A percentile compares a stretch with the other conserved stretches of the same genome.
These are phyloP conservation scores for Scelioninae gen. 2 DNA, from an alignment of 2,888 invertebrate species.

Conservation along the genomic window DNA sequence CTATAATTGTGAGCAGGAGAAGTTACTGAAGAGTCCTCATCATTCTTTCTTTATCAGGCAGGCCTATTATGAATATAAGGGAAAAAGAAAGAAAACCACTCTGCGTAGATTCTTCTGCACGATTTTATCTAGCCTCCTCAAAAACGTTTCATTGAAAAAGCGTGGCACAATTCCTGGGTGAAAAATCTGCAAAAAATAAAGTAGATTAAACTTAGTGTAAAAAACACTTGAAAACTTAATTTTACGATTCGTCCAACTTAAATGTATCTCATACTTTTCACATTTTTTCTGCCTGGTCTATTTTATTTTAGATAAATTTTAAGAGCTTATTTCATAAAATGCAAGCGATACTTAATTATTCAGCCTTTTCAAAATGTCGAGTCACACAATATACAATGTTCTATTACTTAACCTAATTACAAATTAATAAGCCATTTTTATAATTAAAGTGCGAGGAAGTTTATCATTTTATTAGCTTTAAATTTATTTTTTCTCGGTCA, in stretches of 20 bases:
- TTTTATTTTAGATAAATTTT: no score
- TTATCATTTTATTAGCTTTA: no score
- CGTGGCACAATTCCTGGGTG: constrained; percentile 25
- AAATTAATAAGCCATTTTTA: no score
- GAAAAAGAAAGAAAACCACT: constrained; percentile 21
- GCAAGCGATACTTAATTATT: no score
- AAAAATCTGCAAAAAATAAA: constrained; percentile 24
- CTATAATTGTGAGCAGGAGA: constrained; percentile 14
- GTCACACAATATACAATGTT: no score
- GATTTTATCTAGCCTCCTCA: constrained; percentile 43
- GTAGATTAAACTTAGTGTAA: constrained; percentile 1
- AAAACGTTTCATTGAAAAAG: constrained; percentile 34
- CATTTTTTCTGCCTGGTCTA: no score
- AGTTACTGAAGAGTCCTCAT: constrained; percentile 13
- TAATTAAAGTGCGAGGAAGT: no score
- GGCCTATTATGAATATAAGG: constrained; percentile 8
- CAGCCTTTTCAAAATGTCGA: no score
- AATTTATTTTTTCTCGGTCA: no score
- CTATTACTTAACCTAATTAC: no score
- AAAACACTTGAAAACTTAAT: not conserved
- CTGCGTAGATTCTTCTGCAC: constrained; percentile 22
- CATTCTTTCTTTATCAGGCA: constrained; percentile 10
- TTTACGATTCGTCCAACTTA: not conserved
- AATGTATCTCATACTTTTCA: no score
- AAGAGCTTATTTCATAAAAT: no score